Evolutionary conservation across 2,113 vertebrate genomes (phyloP).

Genomic region (Crotalus tigris): DNA sequence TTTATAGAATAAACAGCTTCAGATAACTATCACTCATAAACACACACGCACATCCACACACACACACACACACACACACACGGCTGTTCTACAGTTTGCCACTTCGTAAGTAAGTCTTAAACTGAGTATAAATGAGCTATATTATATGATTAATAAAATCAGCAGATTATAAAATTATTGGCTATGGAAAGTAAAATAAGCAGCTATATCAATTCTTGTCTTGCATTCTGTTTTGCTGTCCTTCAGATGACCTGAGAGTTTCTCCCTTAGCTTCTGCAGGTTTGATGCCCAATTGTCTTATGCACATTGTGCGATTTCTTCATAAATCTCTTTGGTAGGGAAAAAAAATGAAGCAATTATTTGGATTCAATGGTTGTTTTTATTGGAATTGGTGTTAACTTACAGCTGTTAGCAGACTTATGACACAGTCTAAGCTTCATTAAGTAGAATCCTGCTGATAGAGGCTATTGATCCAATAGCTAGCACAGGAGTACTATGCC

Average conservation of each 20-base stretch:
- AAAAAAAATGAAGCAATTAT: slow-evolving; percentile 69
- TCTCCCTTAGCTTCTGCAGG: not conserved
- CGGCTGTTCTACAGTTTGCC: not conserved
- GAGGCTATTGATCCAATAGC: slow-evolving; percentile 71
- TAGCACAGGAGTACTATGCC: slow-evolving; percentile 51
- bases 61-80: not conserved
- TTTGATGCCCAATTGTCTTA: slow-evolving; percentile 8
- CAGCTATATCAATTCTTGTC: not conserved
- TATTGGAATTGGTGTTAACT: slow-evolving; percentile 54
- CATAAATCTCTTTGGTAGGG: not conserved
- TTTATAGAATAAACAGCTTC: not conserved
- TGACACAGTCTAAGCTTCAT: slow-evolving; percentile 63
- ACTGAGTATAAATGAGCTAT: not conserved
- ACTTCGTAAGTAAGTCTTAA: not conserved
- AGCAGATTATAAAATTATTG: not conserved
- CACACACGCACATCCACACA: not conserved
- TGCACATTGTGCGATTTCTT: slow-evolving; percentile 54
- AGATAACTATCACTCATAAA: not conserved
- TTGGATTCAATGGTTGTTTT: slow-evolving; percentile 53
- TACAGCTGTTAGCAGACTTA: slow-evolving; percentile 62
- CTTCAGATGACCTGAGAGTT: slow-evolving; percentile 13
- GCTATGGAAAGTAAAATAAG: not conserved
- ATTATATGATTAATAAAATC: not conserved
- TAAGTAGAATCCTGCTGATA: slow-evolving; percentile 73
- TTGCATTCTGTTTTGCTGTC: not conserved